phyloP scores from a whole-genome alignment of 1,140 invertebrate species.

The Phymorhynchus buccinoides region DNA sequence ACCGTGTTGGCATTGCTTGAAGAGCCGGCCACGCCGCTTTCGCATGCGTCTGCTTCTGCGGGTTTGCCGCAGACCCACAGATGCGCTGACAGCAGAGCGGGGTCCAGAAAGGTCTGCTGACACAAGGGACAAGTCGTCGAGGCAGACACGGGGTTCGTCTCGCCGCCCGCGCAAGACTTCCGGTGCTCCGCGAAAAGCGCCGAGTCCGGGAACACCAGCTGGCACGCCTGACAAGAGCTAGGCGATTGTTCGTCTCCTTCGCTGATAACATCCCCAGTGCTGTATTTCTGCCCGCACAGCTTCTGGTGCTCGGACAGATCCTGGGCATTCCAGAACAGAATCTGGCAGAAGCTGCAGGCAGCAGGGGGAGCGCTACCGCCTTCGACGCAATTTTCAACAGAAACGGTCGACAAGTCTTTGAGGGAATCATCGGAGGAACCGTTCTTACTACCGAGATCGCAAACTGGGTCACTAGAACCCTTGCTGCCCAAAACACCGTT shows the following conservation, averaged over 20 bases:
- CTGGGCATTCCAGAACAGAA: slow-evolving; percentile 27
- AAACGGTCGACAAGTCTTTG: too few relatives aligned
- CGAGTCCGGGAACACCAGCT: slow-evolving; percentile 15
- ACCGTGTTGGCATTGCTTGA: neutral
- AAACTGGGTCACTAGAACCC: neutral
- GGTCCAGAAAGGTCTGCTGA: slow-evolving; percentile 24
- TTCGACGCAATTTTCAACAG: too few relatives aligned
- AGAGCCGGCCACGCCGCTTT: neutral
- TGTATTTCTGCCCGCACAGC: slow-evolving; percentile 23
- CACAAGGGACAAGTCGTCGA: slow-evolving; percentile 13
- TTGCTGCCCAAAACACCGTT: too few relatives aligned
- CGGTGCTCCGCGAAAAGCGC: slow-evolving; percentile 12
- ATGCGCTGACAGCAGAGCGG: slow-evolving; percentile 2
- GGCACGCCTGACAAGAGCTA: neutral
- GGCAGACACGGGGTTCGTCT: neutral
- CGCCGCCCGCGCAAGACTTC: neutral
- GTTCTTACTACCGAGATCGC: neutral
- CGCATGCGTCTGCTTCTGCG: neutral
- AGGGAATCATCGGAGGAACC: neutral
- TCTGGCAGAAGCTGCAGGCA: slow-evolving; percentile 30
- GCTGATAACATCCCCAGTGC: neutral
- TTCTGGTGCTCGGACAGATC: slow-evolving; percentile 19
- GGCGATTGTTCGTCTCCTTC: neutral
- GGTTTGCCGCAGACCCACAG: slow-evolving; percentile 33
- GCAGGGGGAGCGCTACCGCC: neutral